A percentile compares a stretch with the other conserved stretches of the same genome.
Conservation (phyloP, 2,797 vertebrate species). For the Glyptemys insculpta region DNA sequence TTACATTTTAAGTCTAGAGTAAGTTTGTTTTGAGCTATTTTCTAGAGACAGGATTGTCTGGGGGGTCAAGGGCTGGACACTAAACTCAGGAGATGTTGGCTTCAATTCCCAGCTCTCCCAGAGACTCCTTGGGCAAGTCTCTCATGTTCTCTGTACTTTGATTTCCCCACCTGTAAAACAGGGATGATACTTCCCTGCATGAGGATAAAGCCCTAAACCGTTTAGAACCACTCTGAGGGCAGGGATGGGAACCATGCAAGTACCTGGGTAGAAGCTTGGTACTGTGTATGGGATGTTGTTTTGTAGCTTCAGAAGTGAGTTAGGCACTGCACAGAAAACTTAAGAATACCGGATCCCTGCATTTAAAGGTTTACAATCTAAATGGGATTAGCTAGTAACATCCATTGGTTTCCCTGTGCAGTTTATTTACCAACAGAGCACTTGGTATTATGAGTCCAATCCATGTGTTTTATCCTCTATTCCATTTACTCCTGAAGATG, state of each 20-base stretch:
- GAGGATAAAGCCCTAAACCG: background rate
- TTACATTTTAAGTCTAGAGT: background rate
- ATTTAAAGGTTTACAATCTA: accelerated
- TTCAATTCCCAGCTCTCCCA: background rate
- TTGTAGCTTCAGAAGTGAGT: accelerated
- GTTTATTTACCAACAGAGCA: background rate
- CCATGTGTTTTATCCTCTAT: accelerated
- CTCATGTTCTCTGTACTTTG: background rate
- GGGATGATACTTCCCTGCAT: background rate
- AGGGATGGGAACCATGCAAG: accelerated
- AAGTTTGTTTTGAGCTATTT: accelerated
- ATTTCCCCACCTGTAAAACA: background rate
- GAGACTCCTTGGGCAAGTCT: background rate
- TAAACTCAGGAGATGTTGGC: background rate
- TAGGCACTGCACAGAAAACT: accelerated
- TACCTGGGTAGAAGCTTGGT: accelerated
- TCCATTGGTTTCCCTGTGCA: accelerated
- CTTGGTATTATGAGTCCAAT: accelerated
- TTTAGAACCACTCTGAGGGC: background rate
- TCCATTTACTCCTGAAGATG: accelerated
- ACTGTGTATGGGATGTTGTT: accelerated
- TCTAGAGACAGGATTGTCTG: accelerated
- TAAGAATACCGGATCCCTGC: accelerated
- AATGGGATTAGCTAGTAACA: background rate
- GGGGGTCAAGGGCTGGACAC: accelerated